Evolutionary conservation across 2,113 vertebrate genomes (phyloP), one percentile per base, ranked within the genome.

Genomic region (Motacilla alba): DNA sequence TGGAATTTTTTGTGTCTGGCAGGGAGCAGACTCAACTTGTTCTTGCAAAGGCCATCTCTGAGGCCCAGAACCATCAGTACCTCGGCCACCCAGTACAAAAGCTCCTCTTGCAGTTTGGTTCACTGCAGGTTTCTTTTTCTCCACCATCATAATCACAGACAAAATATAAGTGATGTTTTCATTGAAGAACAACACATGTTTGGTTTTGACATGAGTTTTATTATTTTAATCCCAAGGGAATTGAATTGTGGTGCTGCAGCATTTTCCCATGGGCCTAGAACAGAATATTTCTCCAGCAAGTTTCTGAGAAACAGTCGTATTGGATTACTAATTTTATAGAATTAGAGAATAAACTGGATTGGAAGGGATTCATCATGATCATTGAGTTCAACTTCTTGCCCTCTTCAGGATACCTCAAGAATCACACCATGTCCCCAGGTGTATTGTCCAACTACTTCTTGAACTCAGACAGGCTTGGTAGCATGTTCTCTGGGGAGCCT

Each of bases 341-440:
- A 50, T 26, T 41, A 58, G 13, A 67, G 52, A 58, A 56, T 28
- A 84, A 49, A 24, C 10, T 58, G 15, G 49, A 31, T 35, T 66
- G 20, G 30, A 67, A 24, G 24, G 13, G 7, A 19, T 8, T 23
- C 9, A 39, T 28, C 39, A 39, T 46, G 15, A 24, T n/a, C 43
- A 56, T 8, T 10, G 13, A 41, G 15, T 56, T 49, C 10, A 75
- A 30, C 16, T 41, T 19, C 10, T 56, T 66, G 3, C 12, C 6
- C 30, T 41, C 10, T 49, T 49, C 24, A 66, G 20, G 7, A 49
- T n/a, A 49, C 16, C 7, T 66, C 30, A 30, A 20, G 43, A 41
- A 20, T n/a, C 20, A 26, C 13, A n/a, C 20, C 10, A 16, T 1
- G 2, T 58, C 30, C 16, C 26, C 1, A 1, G 37, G 4, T 41